Percentiles rank a stretch among this genome's conserved stretches.
phyloP scores from a whole-genome alignment of 2,888 invertebrate species.

The Halictus quadricinctus region DNA sequence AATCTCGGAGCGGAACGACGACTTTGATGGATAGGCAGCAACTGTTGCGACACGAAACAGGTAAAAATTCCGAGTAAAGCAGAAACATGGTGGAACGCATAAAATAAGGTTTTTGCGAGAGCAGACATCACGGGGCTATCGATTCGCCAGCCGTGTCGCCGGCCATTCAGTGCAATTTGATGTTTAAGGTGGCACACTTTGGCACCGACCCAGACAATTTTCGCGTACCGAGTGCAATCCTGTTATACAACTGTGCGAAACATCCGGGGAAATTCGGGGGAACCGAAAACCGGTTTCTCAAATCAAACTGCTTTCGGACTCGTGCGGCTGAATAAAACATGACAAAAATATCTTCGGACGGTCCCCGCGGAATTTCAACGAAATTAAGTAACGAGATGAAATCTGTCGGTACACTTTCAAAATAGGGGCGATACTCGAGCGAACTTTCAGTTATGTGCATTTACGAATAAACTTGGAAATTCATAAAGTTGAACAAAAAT shows the following conservation, averaged over 20 bases:
- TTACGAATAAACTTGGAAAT: too few relatives aligned
- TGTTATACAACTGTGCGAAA: conserved; percentile 19
- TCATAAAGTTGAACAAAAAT: too few relatives aligned
- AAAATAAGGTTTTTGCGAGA: neutral
- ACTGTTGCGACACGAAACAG: neutral
- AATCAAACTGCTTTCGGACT: neutral
- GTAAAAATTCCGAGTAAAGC: neutral
- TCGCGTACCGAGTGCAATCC: conserved; percentile 3
- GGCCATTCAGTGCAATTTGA: conserved; percentile 6
- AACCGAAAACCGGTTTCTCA: neutral
- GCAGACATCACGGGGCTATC: neutral
- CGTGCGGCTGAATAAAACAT: neutral
- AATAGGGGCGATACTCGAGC: too few relatives aligned
- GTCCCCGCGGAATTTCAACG: neutral
- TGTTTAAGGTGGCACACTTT: conserved; percentile 18
- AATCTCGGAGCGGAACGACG: neutral
- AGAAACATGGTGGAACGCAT: neutral
- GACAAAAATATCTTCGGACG: neutral
- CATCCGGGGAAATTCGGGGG: conserved; percentile 3
- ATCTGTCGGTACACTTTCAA: neutral
- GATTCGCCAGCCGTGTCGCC: conserved; percentile 5
- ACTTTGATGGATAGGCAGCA: neutral
- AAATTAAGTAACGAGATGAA: neutral
- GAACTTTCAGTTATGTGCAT: too few relatives aligned
- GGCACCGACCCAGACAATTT: conserved; percentile 17